Percentiles rank a stretch among this genome's conserved stretches.
phyloP scores from a whole-genome alignment of 2,888 invertebrate species.

The Conomelus anceps region DNA sequence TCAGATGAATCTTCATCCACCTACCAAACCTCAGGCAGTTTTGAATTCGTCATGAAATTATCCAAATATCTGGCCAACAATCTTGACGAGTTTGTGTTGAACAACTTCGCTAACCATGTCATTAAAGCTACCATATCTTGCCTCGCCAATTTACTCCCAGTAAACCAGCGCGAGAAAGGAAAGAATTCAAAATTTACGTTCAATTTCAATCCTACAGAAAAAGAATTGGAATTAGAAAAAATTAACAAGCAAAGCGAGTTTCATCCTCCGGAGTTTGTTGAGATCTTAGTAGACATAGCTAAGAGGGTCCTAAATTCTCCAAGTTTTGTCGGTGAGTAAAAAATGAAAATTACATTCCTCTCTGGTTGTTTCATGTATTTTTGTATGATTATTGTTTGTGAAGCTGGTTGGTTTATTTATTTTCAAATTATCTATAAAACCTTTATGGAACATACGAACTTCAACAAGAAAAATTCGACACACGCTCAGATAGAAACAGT shows the following conservation, averaged over 20 bases:
- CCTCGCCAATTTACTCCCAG: constrained; percentile 41
- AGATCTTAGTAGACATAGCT: constrained; percentile 57
- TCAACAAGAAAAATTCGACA: no score
- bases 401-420: no score
- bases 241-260: constrained; percentile 45
- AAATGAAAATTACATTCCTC: neutral
- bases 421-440: no score
- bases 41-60: constrained; percentile 60
- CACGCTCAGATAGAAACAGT: no score
- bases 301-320: constrained; percentile 62
- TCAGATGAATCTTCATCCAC: neutral
- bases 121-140: constrained; percentile 64
- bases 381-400: no score
- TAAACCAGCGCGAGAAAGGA: constrained; percentile 51
- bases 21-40: constrained; percentile 42
- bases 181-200: constrained; percentile 27
- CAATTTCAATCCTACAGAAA: constrained; percentile 31
- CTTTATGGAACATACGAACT: no score
- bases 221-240: constrained; percentile 43
- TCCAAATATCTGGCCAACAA: constrained; percentile 74
- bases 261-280: constrained; percentile 52
- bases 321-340: constrained; percentile 50
- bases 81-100: constrained; percentile 75
- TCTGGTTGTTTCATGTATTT: neutral
- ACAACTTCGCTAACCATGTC: constrained; percentile 69